A percentile compares a stretch with the other conserved stretches of the same genome.
Conservation (phyloP, 2,113 vertebrate species). For the Nymphicus hollandicus region DNA sequence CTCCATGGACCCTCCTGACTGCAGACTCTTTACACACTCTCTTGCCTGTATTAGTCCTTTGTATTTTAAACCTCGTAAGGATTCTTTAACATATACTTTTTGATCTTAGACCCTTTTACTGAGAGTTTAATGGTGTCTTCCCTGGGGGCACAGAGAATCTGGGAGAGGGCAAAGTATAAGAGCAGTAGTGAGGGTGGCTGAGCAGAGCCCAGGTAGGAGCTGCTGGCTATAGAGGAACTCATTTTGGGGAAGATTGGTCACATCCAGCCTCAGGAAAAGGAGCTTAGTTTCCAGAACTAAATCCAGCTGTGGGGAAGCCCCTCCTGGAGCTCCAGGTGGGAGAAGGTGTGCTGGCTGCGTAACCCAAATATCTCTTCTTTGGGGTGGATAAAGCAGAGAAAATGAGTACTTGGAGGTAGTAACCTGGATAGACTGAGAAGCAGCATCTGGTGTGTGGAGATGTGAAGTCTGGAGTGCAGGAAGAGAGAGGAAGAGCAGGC, state of each 20-base stretch:
- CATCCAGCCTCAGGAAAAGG: not conserved
- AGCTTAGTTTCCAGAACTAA: not conserved
- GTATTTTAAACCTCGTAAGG: not conserved
- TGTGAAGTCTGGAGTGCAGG: not conserved
- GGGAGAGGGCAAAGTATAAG: not conserved
- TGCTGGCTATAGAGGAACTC: not conserved
- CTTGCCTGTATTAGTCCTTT: not conserved
- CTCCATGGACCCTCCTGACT: not conserved
- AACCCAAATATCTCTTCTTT: not conserved
- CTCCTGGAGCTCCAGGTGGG: not conserved
- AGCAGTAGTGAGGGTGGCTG: not conserved
- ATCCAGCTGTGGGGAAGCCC: not conserved
- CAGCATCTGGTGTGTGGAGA: not conserved
- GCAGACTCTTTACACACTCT: accelerated
- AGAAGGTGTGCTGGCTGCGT: not conserved
- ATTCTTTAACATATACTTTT: not conserved
- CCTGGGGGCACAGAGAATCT: not conserved
- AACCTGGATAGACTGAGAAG: not conserved
- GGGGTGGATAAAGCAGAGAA: not conserved
- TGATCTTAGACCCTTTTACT: not conserved
- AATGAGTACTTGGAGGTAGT: not conserved
- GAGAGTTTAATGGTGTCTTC: not conserved
- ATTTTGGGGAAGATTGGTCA: not conserved
- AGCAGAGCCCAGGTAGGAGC: not conserved
- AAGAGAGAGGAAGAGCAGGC: not conserved